A percentile compares a stretch with the other conserved stretches of the same genome.
These are phyloP conservation scores for Ceriagrion tenellum DNA, from an alignment of 2,888 invertebrate genomes.

Conservation along the genomic window DNA sequence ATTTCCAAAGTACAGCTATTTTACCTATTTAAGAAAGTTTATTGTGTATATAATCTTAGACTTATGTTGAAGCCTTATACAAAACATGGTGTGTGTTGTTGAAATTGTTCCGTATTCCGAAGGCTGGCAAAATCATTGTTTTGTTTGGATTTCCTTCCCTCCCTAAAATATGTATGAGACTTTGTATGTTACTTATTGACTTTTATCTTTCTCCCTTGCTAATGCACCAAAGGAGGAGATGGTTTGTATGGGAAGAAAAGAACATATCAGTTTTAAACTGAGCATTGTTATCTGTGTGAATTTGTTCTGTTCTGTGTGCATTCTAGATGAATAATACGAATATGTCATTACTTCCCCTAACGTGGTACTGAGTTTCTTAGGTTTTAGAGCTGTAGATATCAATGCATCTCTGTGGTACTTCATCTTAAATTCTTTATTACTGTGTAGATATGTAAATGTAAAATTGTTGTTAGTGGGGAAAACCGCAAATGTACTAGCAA, in stretches of 20 bases:
- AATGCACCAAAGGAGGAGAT: conserved; percentile 71
- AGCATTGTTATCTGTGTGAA: conserved; percentile 42
- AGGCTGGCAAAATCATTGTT: background rate
- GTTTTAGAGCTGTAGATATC: conserved; percentile 54
- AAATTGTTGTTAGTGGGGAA: conserved; percentile 45
- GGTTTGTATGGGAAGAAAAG: conserved; percentile 72
- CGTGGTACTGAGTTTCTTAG: conserved; percentile 44
- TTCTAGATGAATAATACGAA: conserved; percentile 48
- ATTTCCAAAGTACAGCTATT: background rate
- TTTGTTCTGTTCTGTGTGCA: conserved; percentile 51
- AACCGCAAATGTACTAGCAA: conserved; percentile 41
- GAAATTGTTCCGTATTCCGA: background rate
- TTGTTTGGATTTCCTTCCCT: background rate
- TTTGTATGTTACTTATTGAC: conserved; percentile 69
- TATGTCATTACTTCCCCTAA: conserved; percentile 44
- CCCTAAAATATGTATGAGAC: background rate
- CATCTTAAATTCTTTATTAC: conserved; percentile 47
- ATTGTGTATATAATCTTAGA: background rate
- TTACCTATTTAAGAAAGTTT: background rate
- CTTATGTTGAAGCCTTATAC: background rate
- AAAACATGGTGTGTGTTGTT: background rate
- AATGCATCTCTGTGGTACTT: conserved; percentile 65
- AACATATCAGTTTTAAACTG: conserved; percentile 72
- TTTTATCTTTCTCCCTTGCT: conserved; percentile 69
- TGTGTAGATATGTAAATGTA: conserved; percentile 53